Evolutionary conservation across 2,888 invertebrate species (phyloP).

Genomic region (Tortricodes alternella): DNA sequence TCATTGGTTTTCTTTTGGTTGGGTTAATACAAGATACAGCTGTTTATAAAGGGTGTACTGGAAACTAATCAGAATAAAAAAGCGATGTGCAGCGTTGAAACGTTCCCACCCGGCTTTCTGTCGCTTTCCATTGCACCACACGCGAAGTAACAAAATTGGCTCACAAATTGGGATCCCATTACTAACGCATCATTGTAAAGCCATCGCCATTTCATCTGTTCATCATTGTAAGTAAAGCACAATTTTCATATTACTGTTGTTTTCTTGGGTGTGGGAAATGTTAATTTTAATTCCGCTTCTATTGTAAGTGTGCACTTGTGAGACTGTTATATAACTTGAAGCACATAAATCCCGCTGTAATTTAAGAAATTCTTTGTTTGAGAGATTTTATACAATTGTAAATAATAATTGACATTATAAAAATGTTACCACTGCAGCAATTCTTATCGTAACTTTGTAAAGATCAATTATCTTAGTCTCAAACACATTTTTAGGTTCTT

Average conservation of each 20-base stretch:
- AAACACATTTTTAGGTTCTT: too few relatives aligned
- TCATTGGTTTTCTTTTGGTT: constrained; percentile 82
- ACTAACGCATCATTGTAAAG: constrained; percentile 82
- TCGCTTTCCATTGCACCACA: constrained; percentile 82
- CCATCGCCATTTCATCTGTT: constrained; percentile 74
- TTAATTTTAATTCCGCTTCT: constrained; percentile 16
- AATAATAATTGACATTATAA: too few relatives aligned
- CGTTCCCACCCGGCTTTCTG: constrained; percentile 74
- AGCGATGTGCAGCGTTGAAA: constrained; percentile 64
- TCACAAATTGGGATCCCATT: constrained; percentile 80
- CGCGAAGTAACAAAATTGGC: constrained; percentile 79
- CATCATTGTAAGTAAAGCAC: constrained; percentile 80
- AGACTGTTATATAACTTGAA: constrained; percentile 1
- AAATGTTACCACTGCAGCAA: too few relatives aligned
- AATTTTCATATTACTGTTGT: constrained; percentile 47
- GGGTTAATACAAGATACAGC: constrained; percentile 84
- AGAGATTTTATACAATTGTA: too few relatives aligned
- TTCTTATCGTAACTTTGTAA: too few relatives aligned
- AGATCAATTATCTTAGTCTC: too few relatives aligned
- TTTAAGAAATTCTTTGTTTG: too few relatives aligned
- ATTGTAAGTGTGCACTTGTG: constrained; percentile 15
- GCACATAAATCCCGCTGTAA: neutral
- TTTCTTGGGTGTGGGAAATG: constrained; percentile 49
- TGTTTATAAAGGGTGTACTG: constrained; percentile 79
- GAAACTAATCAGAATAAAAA: constrained; percentile 75